These are phyloP conservation scores for Eira barbara DNA, from an alignment of 2,113 vertebrate genomes.

Conservation along the genomic window DNA sequence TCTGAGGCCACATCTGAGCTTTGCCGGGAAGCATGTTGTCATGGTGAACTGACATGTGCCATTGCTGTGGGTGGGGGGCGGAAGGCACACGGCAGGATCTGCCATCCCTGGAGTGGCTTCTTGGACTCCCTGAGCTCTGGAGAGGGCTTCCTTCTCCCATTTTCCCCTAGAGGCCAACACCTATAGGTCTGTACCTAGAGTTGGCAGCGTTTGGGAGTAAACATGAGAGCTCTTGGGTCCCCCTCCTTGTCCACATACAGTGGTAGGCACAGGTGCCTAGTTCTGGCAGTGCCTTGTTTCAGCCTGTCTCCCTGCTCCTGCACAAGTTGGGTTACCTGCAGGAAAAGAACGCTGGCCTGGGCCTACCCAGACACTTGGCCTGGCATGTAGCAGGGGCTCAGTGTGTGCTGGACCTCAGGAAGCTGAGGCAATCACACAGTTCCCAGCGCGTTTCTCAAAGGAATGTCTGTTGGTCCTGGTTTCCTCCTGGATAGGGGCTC, in stretches of 20 bases:
- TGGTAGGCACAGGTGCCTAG: not conserved
- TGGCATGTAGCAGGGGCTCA: too few relatives aligned
- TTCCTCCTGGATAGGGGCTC: not conserved
- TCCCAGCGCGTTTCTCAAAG: not conserved
- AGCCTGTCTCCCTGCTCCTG: not conserved
- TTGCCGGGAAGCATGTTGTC: not conserved
- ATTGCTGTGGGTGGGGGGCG: accelerated
- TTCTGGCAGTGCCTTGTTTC: not conserved
- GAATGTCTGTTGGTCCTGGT: not conserved
- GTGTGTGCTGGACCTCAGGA: not conserved
- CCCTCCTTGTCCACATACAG: not conserved
- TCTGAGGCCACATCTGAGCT: not conserved
- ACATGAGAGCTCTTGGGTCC: not conserved
- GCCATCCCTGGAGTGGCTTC: not conserved
- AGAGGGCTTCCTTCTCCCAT: not conserved
- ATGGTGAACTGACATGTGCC: not conserved
- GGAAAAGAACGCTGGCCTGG: not conserved
- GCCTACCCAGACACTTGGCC: not conserved
- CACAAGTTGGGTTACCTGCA: not conserved
- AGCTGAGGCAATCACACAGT: not conserved
- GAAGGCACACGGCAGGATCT: not conserved
- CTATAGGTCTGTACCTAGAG: not conserved
- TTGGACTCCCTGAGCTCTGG: not conserved
- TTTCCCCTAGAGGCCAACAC: not conserved
- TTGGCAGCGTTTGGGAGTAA: not conserved